A percentile compares a stretch with the other conserved stretches of the same genome.
Evolutionary conservation across 2,888 invertebrate species (phyloP).

Genomic region (Dromius quadrimaculatus): DNA sequence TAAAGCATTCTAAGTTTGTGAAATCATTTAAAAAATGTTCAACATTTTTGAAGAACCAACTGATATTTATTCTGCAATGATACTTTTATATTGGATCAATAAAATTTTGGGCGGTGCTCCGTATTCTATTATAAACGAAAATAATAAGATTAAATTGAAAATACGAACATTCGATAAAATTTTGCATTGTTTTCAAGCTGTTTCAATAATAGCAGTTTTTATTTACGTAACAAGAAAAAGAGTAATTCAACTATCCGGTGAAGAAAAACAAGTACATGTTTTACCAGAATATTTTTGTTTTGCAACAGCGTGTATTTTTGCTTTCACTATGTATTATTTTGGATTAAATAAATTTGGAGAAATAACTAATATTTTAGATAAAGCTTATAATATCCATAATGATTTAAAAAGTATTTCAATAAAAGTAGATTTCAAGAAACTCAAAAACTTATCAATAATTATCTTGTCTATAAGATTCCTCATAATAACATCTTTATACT

Average conservation of each 20-base stretch:
- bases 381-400: not conserved
- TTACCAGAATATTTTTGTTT: conserved; percentile 4
- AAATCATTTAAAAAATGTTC: too few relatives aligned
- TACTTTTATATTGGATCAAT: not conserved
- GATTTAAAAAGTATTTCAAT: not conserved
- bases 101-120: not conserved
- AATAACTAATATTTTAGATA: not conserved
- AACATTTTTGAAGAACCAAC: conserved; percentile 1
- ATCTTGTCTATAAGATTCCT: not conserved
- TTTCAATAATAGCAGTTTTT: not conserved
- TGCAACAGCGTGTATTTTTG: not conserved
- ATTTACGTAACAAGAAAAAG: not conserved
- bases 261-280: not conserved
- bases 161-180: not conserved
- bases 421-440: not conserved
- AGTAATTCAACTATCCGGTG: not conserved
- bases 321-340: not conserved
- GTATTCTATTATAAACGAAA: not conserved
- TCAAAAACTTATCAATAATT: not conserved
- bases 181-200: not conserved
- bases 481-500: not conserved
- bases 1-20: too few relatives aligned
- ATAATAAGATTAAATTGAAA: not conserved
- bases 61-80: not conserved
- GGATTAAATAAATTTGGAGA: not conserved